These are phyloP conservation scores for Drosophila mauritiana DNA, from an alignment of 1,140 invertebrate species.

Conservation along the genomic window DNA sequence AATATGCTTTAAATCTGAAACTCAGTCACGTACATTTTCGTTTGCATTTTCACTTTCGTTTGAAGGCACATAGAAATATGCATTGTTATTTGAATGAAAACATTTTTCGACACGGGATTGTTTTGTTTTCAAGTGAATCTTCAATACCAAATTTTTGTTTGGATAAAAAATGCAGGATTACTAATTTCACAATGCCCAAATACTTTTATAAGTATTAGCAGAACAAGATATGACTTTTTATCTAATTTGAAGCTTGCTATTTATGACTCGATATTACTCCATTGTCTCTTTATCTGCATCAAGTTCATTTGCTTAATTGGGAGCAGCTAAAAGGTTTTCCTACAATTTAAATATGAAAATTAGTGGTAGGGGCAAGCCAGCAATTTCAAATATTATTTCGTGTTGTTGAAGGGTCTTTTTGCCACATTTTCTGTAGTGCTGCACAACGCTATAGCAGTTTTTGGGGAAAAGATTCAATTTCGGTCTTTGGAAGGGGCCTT, in stretches of 20 bases:
- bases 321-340: constrained; percentile 9
- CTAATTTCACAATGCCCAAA: neutral
- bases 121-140: too few species aligned
- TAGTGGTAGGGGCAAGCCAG: constrained; percentile 1
- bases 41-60: constrained; percentile 68
- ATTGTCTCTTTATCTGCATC: constrained; percentile 18
- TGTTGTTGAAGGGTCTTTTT: neutral
- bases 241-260: constrained; percentile 22
- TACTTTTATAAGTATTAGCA: too few species aligned
- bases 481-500: constrained; percentile 7
- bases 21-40: constrained; percentile 60
- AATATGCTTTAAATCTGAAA: constrained; percentile 53
- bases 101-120: neutral
- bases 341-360: constrained; percentile 10
- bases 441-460: neutral
- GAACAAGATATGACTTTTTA: neutral
- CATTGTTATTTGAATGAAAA: neutral
- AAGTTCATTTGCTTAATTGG: constrained; percentile 25
- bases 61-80: constrained; percentile 11
- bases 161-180: neutral
- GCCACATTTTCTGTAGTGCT: neutral
- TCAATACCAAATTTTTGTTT: neutral
- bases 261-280: constrained; percentile 14
- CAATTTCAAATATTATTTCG: constrained; percentile 1
- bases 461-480: constrained; percentile 1